phyloP scores from a whole-genome alignment of 2,797 vertebrate species.

The Graptemys geographica region DNA sequence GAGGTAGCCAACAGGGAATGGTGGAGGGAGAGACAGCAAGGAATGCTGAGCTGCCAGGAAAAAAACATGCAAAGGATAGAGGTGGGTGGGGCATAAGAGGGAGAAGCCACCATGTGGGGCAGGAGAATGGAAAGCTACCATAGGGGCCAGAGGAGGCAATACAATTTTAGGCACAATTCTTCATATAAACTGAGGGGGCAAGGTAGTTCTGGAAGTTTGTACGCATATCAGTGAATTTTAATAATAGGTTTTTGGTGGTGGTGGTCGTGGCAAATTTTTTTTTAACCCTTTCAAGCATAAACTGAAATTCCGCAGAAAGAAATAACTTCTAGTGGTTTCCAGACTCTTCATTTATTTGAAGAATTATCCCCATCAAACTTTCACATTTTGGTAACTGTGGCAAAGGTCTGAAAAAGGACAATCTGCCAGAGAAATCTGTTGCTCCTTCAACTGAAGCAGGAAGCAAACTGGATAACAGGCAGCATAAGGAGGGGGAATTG shows the following conservation, averaged over 20 bases:
- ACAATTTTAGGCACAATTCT: not conserved
- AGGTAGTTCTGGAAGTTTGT: not conserved
- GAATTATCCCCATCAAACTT: not conserved
- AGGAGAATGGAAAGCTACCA: rapidly evolving
- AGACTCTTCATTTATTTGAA: not conserved
- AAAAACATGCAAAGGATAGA: not conserved
- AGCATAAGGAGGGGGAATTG: not conserved
- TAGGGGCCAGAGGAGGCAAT: rapidly evolving
- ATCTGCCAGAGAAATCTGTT: not conserved
- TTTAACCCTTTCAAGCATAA: not conserved
- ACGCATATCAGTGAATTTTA: not conserved
- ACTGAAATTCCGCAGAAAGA: not conserved
- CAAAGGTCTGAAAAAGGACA: not conserved
- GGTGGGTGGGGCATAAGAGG: not conserved
- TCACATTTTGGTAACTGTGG: not conserved
- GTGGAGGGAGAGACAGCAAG: not conserved
- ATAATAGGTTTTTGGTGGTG: not conserved
- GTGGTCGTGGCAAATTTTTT: not conserved
- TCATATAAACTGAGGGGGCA: not conserved
- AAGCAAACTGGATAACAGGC: not conserved
- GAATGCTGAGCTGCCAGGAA: not conserved
- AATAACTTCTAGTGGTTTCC: not conserved
- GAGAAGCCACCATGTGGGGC: not conserved
- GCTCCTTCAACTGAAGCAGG: not conserved
- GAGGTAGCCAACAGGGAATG: not conserved